Conservation (phyloP, 2,797 vertebrate genomes). For the Ara ararauna region DNA sequence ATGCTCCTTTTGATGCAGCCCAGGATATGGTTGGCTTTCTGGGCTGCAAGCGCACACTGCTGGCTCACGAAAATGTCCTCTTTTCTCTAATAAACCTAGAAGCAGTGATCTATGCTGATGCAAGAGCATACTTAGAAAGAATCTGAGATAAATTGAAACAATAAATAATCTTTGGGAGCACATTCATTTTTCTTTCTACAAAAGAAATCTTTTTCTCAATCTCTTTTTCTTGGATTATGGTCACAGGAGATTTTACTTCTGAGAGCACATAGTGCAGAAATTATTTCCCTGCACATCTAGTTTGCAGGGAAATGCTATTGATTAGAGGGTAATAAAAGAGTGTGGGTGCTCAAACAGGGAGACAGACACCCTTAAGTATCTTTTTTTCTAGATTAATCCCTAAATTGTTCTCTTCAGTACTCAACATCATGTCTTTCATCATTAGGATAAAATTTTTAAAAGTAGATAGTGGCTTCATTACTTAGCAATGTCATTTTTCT, state of each 20-base stretch:
- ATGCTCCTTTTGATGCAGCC: no score
- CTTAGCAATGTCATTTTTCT: neutral
- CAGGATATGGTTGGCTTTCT: no score
- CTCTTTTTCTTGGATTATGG: neutral
- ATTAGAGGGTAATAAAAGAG: neutral
- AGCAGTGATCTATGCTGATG: neutral
- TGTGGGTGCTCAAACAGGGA: neutral
- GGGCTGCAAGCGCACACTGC: no score
- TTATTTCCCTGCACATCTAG: neutral
- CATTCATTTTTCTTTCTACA: neutral
- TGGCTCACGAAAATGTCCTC: neutral
- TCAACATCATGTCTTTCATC: neutral
- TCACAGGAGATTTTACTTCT: neutral
- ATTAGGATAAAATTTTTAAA: neutral
- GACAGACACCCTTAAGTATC: no score
- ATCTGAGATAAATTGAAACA: neutral
- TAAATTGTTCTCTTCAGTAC: neutral
- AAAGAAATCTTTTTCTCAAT: neutral
- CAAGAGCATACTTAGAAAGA: neutral
- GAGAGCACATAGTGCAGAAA: neutral
- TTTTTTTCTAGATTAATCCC: neutral
- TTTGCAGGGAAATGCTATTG: neutral
- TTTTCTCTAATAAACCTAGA: conserved; percentile 10
- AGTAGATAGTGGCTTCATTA: neutral
- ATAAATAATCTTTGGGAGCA: neutral